Conservation (phyloP, 2,888 invertebrate species). For the Blera fallax region DNA sequence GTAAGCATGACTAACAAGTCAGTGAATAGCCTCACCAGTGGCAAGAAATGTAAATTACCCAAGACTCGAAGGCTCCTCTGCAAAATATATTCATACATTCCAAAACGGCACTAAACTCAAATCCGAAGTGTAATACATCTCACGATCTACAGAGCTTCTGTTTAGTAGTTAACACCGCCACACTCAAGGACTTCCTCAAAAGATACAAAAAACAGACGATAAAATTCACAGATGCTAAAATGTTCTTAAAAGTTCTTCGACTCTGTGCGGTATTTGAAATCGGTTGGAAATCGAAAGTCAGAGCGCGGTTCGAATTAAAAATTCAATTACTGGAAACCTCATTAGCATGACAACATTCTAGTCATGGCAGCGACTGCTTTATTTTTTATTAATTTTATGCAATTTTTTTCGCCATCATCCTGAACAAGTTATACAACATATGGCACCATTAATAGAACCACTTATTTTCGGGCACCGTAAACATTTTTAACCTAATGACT, state of each 20-base stretch:
- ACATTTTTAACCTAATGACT: slow-evolving; percentile 24
- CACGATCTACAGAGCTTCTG: not conserved
- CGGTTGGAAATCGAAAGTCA: not conserved
- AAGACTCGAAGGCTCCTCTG: not conserved
- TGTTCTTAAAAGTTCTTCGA: slow-evolving; percentile 7
- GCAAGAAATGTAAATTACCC: not conserved
- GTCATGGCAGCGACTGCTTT: not conserved
- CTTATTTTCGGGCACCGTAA: slow-evolving; percentile 22
- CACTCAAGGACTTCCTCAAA: not conserved
- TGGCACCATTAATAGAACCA: slow-evolving; percentile 35
- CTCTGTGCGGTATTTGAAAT: not conserved
- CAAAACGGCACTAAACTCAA: not conserved
- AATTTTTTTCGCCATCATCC: not conserved
- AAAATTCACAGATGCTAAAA: no score
- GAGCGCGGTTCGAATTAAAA: not conserved
- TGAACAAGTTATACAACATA: slow-evolving; percentile 31
- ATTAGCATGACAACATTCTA: slow-evolving; percentile 16
- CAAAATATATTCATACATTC: not conserved
- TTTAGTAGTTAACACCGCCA: not conserved
- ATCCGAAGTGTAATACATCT: not conserved
- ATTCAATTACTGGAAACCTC: slow-evolving; percentile 3
- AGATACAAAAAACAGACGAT: not conserved
- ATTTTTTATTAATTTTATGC: not conserved
- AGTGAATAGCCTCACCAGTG: not conserved
- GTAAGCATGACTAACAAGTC: not conserved